Percentiles rank a stretch among this genome's conserved stretches.
Evolutionary conservation across 1,140 invertebrate species (phyloP).

Genomic region (Palaemon carinicauda): DNA sequence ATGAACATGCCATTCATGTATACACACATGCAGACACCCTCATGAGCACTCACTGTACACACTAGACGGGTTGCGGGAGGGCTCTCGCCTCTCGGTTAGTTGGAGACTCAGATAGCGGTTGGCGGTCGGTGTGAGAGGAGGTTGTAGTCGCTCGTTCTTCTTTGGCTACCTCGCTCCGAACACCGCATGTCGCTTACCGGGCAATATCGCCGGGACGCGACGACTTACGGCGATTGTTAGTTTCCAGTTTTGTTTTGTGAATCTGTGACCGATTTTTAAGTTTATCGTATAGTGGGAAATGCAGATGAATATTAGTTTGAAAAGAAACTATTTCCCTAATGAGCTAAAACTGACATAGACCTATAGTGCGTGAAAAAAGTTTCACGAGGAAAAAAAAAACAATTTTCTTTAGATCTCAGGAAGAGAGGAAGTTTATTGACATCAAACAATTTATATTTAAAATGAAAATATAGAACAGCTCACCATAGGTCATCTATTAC

Average conservation of each 20-base stretch:
- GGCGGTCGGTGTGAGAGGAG: slow-evolving; percentile 47
- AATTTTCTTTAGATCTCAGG: too few species aligned
- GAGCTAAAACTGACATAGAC: too few species aligned
- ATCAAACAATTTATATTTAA: too few species aligned
- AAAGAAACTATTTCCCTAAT: too few species aligned
- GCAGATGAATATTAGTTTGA: too few species aligned
- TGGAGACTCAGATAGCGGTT: slow-evolving; percentile 46
- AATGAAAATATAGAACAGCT: too few species aligned
- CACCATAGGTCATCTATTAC: too few species aligned
- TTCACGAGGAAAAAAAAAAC: too few species aligned
- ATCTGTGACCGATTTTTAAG: neutral
- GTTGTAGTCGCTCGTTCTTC: slow-evolving; percentile 30
- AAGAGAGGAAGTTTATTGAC: too few species aligned
- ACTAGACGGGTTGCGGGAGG: neutral
- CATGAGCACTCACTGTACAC: neutral
- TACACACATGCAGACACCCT: neutral
- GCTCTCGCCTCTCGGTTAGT: neutral
- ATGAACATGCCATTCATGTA: neutral
- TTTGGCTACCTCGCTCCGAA: slow-evolving; percentile 28
- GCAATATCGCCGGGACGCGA: slow-evolving; percentile 9
- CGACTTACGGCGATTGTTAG: neutral
- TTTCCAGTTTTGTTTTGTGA: neutral
- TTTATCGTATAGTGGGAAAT: too few species aligned
- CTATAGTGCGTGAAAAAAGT: too few species aligned
- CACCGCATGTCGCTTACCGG: slow-evolving; percentile 14